Evolutionary conservation across 2,797 vertebrate genomes (phyloP), one percentile per base, ranked within the genome.

Genomic region (Enteromius radiatus): DNA sequence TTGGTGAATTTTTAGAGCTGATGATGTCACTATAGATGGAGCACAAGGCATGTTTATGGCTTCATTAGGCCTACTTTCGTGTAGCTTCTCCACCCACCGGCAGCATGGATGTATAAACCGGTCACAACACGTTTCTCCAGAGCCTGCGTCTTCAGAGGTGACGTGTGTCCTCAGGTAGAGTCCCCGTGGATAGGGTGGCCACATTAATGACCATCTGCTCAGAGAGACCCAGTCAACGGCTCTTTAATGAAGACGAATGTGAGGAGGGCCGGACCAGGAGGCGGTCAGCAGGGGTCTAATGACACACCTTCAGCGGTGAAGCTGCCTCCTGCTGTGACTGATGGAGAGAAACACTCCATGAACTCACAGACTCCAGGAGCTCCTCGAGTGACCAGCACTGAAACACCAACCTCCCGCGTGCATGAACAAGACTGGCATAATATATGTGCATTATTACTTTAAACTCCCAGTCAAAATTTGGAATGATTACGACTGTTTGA

Each of bases 191-290:
- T 91, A 92, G 86, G 84, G 67, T 85, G 90, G 91, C 91, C 87
- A 89, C 92, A 91, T 91, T 98, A 97, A 97, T 93, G 96, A 94
- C 96, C 97, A 98, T 99, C 97, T 99, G 97, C 95, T 97, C 94
- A 82, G 91, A 93, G 91, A 90, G 89, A 94, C 93, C 93, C 91
- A 92, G 95, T 94, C 92, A 84, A 92, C 89, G 87, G 95, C 95
- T 94, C 95, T 96, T 95, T 98, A 98, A 98, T 98, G 97, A 98
- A 98, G 97, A 98, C 89, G 94, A 95, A 99, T 98, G 96, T 94
- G 93, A 92, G 92, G 93, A 91, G 93, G 90, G 91, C 92, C 93
- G 92, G 88, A 94, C 93, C 94, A 90, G 92, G 93, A 89, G 93
- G 92, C 91, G 91, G 86, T 88, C 94, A 92, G 94, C 92, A 90